Percentiles rank a stretch among this genome's conserved stretches.
Evolutionary conservation across 2,113 vertebrate genomes (phyloP).

Genomic region (Ascaphus truei): DNA sequence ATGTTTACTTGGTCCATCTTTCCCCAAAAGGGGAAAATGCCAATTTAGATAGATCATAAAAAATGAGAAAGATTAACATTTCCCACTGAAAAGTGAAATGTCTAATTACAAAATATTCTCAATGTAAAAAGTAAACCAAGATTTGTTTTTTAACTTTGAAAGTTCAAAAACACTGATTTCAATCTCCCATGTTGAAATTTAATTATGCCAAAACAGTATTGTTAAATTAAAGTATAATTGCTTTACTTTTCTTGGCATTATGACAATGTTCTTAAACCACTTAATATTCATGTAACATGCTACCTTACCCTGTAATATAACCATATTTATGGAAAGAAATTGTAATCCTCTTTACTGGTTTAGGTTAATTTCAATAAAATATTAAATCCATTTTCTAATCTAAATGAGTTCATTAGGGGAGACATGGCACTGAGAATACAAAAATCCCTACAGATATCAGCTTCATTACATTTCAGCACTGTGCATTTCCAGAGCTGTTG

Average conservation of each 20-base stretch:
- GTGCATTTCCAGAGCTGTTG: slow-evolving; percentile 71
- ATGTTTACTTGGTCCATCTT: too few relatives aligned
- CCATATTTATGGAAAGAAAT: slow-evolving; percentile 74
- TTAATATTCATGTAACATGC: slow-evolving; percentile 76
- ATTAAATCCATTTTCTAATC: slow-evolving; percentile 85
- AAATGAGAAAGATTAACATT: too few relatives aligned
- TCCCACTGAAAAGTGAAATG: too few relatives aligned
- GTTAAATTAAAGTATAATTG: slow-evolving; percentile 68
- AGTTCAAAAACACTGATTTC: slow-evolving; percentile 46
- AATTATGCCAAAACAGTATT: slow-evolving; percentile 63
- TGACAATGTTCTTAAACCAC: slow-evolving; percentile 59
- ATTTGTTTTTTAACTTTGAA: slow-evolving; percentile 35
- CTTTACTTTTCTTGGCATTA: slow-evolving; percentile 58
- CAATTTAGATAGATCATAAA: too few relatives aligned
- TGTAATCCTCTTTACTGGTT: slow-evolving; percentile 79
- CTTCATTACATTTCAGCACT: slow-evolving; percentile 72
- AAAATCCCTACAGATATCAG: slow-evolving; percentile 71
- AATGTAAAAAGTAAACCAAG: too few relatives aligned
- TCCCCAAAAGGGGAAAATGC: too few relatives aligned
- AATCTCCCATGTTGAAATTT: slow-evolving; percentile 56
- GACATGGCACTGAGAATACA: slow-evolving; percentile 71
- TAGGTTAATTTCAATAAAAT: slow-evolving; percentile 83
- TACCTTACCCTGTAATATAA: slow-evolving; percentile 68
- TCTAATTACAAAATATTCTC: too few relatives aligned
- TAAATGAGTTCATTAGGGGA: slow-evolving; percentile 83